These are phyloP conservation scores for Melierax canorus DNA, from an alignment of 2,113 vertebrate species.

Conservation along the genomic window DNA sequence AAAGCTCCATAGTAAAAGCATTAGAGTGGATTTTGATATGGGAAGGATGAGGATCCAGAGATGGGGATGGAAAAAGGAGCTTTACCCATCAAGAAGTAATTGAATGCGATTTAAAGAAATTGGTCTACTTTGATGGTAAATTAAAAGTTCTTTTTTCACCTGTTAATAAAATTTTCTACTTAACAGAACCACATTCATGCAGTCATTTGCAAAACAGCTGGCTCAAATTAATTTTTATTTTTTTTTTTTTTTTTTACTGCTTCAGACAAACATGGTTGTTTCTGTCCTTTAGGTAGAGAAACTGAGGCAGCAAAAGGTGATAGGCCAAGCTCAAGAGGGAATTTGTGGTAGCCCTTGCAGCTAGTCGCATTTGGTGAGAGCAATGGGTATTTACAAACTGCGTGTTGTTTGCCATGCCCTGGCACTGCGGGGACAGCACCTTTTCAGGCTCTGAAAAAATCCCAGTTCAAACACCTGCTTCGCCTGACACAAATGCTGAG, in stretches of 20 bases:
- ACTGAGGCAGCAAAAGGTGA: not conserved
- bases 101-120: conserved; percentile 14
- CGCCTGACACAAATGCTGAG: not conserved
- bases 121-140: conserved; percentile 3
- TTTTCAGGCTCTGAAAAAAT: not conserved
- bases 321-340: not conserved
- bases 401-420: not conserved
- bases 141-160: not conserved
- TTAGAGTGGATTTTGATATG: conserved; percentile 46
- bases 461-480: not conserved
- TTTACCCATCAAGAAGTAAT: conserved; percentile 17
- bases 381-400: not conserved
- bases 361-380: not conserved
- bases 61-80: not conserved
- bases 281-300: not conserved
- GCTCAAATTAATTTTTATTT: not conserved
- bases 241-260: not conserved
- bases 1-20: conserved; percentile 51
- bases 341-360: not conserved
- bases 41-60: not conserved
- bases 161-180: conserved; percentile 34
- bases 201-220: not conserved
- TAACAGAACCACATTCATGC: not conserved
- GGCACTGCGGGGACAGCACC: not conserved
- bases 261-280: not conserved